Percentiles rank a stretch among this genome's conserved stretches.
phyloP scores from a whole-genome alignment of 2,113 vertebrate species.

The Atherinomorus stipes region DNA sequence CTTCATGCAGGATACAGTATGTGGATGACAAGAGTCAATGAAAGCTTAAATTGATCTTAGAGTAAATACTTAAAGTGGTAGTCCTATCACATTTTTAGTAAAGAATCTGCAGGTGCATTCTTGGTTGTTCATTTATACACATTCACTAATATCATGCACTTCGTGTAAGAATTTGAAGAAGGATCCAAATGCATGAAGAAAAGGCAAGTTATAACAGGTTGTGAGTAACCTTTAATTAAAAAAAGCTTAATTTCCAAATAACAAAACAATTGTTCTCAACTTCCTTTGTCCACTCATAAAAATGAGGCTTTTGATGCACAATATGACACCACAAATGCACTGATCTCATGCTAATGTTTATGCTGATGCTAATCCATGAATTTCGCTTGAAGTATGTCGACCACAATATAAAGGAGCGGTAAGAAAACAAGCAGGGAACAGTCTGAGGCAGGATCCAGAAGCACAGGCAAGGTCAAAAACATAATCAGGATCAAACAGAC shows the following conservation, averaged over 20 bases:
- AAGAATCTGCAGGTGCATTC: not conserved
- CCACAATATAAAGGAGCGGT: not conserved
- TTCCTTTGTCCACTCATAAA: too few species aligned
- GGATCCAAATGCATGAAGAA: not conserved
- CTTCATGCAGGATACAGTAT: conserved; percentile 13
- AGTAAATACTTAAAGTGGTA: conserved; percentile 2
- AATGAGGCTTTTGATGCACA: not conserved
- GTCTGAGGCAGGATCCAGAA: conserved; percentile 4
- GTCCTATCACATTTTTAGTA: conserved; percentile 1
- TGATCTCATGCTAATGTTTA: not conserved
- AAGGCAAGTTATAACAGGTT: not conserved
- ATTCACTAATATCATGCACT: not conserved
- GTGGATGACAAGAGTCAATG: conserved; percentile 12
- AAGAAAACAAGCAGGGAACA: not conserved
- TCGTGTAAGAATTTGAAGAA: not conserved
- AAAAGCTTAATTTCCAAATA: too few species aligned
- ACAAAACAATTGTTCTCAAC: not conserved
- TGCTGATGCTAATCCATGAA: not conserved
- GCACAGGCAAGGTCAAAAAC: conserved; percentile 9
- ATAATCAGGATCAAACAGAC: conserved; percentile 20
- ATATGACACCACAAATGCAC: not conserved
- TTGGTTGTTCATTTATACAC: too few species aligned
- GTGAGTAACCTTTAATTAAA: not conserved
- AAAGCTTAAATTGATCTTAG: conserved; percentile 23
- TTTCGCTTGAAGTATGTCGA: not conserved